A percentile compares a stretch with the other conserved stretches of the same genome.
phyloP scores from a whole-genome alignment of 2,797 vertebrate species.

The Rhinichthys osculus region DNA sequence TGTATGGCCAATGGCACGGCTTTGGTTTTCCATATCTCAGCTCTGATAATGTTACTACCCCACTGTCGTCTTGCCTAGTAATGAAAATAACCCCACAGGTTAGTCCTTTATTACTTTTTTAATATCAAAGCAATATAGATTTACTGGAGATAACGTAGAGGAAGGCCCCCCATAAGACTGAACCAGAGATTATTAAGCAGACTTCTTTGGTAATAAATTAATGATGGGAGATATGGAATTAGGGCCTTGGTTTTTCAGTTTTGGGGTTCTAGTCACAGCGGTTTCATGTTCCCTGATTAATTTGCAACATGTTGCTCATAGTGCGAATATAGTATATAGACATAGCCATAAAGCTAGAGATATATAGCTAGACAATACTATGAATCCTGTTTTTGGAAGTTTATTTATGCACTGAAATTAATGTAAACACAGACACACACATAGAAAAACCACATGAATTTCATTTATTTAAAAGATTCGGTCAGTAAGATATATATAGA shows the following conservation, averaged over 20 bases:
- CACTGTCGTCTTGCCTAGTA: slow-evolving; percentile 45
- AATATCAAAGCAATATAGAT: slow-evolving; percentile 64
- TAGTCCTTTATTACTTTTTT: slow-evolving; percentile 67
- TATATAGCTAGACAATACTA: background rate
- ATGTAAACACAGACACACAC: background rate
- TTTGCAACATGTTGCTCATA: background rate
- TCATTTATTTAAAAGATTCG: background rate
- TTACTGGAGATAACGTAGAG: slow-evolving; percentile 47
- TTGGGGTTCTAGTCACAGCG: slow-evolving; percentile 14
- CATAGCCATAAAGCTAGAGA: background rate
- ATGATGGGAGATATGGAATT: slow-evolving; percentile 53
- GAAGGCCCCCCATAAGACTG: slow-evolving; percentile 31
- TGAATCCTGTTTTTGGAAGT: background rate
- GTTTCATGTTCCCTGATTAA: background rate
- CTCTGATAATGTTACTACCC: slow-evolving; percentile 52
- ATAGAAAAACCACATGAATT: background rate
- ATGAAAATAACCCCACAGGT: slow-evolving; percentile 63
- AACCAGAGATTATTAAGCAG: slow-evolving; percentile 33
- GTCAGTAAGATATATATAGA: too few relatives aligned
- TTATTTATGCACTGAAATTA: background rate
- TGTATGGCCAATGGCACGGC: slow-evolving; percentile 25
- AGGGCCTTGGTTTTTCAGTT: slow-evolving; percentile 28
- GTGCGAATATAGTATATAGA: background rate
- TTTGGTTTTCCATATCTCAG: slow-evolving; percentile 45
- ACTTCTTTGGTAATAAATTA: slow-evolving; percentile 56